Base-by-base conservation (phyloP, 2,888 invertebrate species). In the Latheticus oryzae region DNA sequence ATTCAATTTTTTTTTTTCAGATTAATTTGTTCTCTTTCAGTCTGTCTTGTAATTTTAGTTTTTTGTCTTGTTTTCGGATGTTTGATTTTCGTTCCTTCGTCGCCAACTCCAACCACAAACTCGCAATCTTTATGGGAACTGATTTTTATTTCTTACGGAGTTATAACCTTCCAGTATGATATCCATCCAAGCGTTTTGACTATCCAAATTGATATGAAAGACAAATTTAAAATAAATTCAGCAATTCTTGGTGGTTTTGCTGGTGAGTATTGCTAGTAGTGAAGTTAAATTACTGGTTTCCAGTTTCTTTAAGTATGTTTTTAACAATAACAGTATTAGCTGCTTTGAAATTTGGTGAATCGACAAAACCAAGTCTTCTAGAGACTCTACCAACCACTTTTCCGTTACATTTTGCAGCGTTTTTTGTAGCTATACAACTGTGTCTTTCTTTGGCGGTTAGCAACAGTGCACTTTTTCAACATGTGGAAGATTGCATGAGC, bases 161-260 rank as follows among this genome's bases (percentile, higher is more conserved):
- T 88, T 24, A 77, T 88, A 48, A 84, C 87, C 1, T 89, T 88
- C 70, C 88, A 88, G 78, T 91, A 91, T 67, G 91, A 93, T 73
- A 87, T 93, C 51, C 91, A 92, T 78, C 91, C 92, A 1, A 87
- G 89, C 71, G 83, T 96, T 70, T 84, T 95, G 62, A 95, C 95
- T 0, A 87, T 96, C 40, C 95, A 95, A 80, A 90, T 94, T 61
- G 95, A 96, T 75, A 96, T 96, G 95, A 85, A 84, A 60, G 84
- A 90, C 60, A 90, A 91, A 62, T 79, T 82, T 1, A 85, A 89
- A 68, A 87, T 95, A 61, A 84, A 87, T 64, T 81, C 82, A 68
- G 91, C 93, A 0, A 86, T 93, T 0, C 67, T 89, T 1, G 79
- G 84, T 5, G 91, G 89, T 5, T 93, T 92, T 75, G 67, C 82